Base-by-base conservation (phyloP, 2,113 vertebrate genomes). In the Halichoeres trimaculatus region DNA sequence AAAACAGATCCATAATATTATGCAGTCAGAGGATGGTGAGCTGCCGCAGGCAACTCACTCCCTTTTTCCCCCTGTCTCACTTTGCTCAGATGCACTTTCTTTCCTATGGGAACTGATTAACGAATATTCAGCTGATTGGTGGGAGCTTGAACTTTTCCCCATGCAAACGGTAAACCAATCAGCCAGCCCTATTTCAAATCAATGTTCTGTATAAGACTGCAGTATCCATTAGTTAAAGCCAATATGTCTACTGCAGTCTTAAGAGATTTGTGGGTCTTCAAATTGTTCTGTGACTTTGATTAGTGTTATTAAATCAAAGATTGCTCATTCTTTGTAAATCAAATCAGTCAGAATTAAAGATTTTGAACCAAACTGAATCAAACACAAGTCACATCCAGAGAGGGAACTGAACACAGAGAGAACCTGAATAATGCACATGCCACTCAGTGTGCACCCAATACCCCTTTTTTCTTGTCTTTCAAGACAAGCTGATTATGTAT, bases 1-100 rank as follows among this genome's bases (percentile, higher is more conserved):
- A 75, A 85, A 85, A 80, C 83, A 81, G 81, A 88, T 85, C 76
- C 61, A 63, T 87, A 80, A 74, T 66, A 81, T 85, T 73, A 70
- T 75, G 61, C 63, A 77, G 76, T 56, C 55, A 36, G 53, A 8
- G 57, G 26, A 53, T 13, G 68, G 56, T 26, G 50, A 68, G 48
- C 26, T 40, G 76, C 85, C 71, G 40, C 70, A 22, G 84, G 76
- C 83, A 62, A 74, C 69, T 67, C 64, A 74, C 35, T 50, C 30
- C 65, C 53, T 22, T 13, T 67, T 62, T 80, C 65, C 19, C 19
- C 19, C 53, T 59, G 41, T 81, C 47, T 35, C 55, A 71, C 56
- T 80, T 78, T 80, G 59, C 78, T 81, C 65, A 59, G 58, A 76
- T 72, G 61, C 48, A 51, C 69, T 63, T 66, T 65, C 16, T 8